These are phyloP conservation scores for Allolobophora icterica DNA, from an alignment of 2,888 invertebrate species.

Conservation along the genomic window DNA sequence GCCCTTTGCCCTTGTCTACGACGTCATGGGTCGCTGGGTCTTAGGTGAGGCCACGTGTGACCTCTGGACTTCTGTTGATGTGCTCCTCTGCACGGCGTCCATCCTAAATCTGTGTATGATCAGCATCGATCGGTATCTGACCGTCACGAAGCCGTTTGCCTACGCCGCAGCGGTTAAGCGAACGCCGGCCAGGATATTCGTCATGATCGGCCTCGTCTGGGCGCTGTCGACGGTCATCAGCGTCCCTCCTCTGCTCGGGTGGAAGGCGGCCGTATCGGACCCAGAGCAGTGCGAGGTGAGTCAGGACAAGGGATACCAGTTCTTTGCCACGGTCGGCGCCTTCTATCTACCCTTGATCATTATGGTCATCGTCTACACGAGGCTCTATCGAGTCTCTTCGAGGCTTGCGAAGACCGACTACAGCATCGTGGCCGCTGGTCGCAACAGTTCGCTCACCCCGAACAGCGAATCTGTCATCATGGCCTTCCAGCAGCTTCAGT, in stretches of 20 bases:
- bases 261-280: background rate
- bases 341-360: background rate
- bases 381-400: background rate
- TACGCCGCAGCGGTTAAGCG: background rate
- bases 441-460: background rate
- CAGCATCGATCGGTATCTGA: conserved; percentile 20
- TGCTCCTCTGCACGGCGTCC: conserved; percentile 3
- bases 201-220: conserved; percentile 5
- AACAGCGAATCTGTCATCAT: background rate
- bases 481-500: conserved; percentile 21
- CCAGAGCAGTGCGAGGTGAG: background rate
- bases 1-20: conserved; percentile 15
- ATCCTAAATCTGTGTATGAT: background rate
- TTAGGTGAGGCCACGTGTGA: background rate
- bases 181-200: background rate
- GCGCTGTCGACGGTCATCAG: background rate
- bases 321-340: conserved; percentile 20
- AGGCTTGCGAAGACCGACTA: background rate
- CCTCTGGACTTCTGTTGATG: background rate
- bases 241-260: background rate
- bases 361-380: conserved; percentile 8
- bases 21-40: conserved; percentile 17
- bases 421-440: background rate
- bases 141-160: conserved; percentile 24
- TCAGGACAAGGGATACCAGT: conserved; percentile 29